Evolutionary conservation across 2,888 invertebrate species (phyloP).

Genomic region (Sipha maydis): DNA sequence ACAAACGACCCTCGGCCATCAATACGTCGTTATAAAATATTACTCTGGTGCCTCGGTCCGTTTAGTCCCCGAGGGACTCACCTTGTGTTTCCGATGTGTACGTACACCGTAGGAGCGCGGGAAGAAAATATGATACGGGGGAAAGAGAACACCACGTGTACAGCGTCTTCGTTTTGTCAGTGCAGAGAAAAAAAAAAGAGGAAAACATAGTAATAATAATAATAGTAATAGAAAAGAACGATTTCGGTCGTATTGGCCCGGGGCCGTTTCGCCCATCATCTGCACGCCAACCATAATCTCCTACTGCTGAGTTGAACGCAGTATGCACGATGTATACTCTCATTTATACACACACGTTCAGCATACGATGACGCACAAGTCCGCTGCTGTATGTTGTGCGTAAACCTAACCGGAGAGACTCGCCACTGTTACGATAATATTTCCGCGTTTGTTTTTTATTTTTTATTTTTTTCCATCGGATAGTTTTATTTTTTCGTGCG

Average conservation of each 20-base stretch:
- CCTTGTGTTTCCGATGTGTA: conserved; percentile 9
- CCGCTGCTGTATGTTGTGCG: no score
- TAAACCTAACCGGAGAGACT: no score
- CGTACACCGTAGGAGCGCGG: no score
- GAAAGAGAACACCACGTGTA: background rate
- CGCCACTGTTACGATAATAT: background rate
- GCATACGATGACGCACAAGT: no score
- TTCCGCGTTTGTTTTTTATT: background rate
- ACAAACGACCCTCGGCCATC: conserved; percentile 62
- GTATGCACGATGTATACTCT: background rate
- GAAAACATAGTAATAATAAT: background rate
- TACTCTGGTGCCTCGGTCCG: conserved; percentile 36
- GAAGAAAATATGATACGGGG: background rate
- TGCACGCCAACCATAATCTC: background rate
- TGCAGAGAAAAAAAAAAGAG: background rate
- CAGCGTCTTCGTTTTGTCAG: conserved; percentile 13
- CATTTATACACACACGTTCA: background rate
- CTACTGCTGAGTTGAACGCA: background rate
- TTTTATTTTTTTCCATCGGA: background rate
- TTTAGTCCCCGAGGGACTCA: conserved; percentile 29
- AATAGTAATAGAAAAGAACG: conserved; percentile 14
- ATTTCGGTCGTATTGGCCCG: conserved; percentile 13
- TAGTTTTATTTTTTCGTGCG: background rate
- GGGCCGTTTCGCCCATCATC: conserved; percentile 13
- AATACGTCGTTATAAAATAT: conserved; percentile 62